Conservation (phyloP, 1,140 invertebrate species). For the Lepidotrigona ventralis region DNA sequence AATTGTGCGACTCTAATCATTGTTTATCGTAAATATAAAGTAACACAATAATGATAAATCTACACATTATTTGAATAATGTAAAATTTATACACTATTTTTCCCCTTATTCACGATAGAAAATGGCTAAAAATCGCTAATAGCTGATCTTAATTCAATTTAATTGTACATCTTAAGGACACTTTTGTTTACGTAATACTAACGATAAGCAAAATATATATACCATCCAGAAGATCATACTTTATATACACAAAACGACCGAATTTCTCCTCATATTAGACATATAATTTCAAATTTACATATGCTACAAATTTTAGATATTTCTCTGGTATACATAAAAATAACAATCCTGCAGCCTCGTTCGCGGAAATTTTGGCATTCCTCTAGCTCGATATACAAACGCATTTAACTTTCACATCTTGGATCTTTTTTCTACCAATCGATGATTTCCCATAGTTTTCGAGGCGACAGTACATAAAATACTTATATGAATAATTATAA, state of each 20-base stretch:
- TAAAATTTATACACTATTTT: conserved; percentile 28
- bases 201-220: background rate
- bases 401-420: background rate
- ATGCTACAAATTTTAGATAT: background rate
- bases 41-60: background rate
- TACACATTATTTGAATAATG: background rate
- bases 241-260: background rate
- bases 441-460: background rate
- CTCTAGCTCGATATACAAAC: background rate
- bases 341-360: conserved; percentile 12
- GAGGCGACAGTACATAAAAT: background rate
- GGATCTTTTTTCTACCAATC: background rate
- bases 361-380: conserved; percentile 25
- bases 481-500: conserved; percentile 5
- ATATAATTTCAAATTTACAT: background rate
- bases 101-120: background rate
- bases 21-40: background rate
- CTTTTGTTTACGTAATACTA: background rate
- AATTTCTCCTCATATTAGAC: background rate
- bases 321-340: background rate
- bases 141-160: conserved; percentile 23
- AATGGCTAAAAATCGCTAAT: background rate
- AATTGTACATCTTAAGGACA: background rate
- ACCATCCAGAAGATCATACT: background rate
- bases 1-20: background rate